phyloP scores from a whole-genome alignment of 2,113 vertebrate species.

The Pelmatolapia mariae region DNA sequence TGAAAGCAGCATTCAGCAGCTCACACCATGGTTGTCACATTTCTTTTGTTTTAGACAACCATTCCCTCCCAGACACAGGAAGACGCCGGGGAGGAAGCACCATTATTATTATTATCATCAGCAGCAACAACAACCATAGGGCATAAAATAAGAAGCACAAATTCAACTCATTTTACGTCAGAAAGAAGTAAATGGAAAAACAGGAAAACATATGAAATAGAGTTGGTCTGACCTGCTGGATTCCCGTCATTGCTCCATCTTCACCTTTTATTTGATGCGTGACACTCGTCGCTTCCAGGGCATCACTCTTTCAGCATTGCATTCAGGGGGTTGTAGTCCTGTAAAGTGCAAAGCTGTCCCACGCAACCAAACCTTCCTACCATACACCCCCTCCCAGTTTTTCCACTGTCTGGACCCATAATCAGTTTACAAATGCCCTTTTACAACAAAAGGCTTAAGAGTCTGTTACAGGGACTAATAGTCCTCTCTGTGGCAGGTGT shows the following conservation, averaged over 20 bases:
- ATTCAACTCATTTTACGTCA: conserved; percentile 49
- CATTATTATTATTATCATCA: conserved; percentile 6
- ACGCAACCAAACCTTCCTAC: conserved; percentile 81
- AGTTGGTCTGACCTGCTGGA: conserved; percentile 99
- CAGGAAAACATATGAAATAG: conserved; percentile 87
- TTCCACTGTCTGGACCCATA: conserved; percentile 73
- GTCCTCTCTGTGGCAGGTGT: conserved; percentile 46
- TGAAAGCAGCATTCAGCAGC: conserved; percentile 55
- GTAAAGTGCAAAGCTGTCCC: conserved; percentile 97
- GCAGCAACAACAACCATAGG: conserved; percentile 6
- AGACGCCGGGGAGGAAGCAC: conserved; percentile 45
- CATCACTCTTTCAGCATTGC: conserved; percentile 70
- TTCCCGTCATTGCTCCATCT: conserved; percentile 89
- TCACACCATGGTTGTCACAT: conserved; percentile 66
- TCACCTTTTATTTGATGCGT: conserved; percentile 82
- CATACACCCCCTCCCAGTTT: conserved; percentile 60
- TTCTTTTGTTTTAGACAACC: conserved; percentile 58
- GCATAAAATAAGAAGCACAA: conserved; percentile 41
- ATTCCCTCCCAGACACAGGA: conserved; percentile 56
- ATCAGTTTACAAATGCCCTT: conserved; percentile 49
- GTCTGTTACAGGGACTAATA: conserved; percentile 50
- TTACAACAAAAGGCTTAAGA: conserved; percentile 27
- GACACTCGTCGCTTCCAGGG: conserved; percentile 73
- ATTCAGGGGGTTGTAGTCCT: conserved; percentile 79
- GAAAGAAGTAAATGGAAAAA: conserved; percentile 74